A percentile compares a stretch with the other conserved stretches of the same genome.
Conservation (phyloP, 35 echinoderm and acorn worm genomes). For the Hemicentrotus pulcherrimus region DNA sequence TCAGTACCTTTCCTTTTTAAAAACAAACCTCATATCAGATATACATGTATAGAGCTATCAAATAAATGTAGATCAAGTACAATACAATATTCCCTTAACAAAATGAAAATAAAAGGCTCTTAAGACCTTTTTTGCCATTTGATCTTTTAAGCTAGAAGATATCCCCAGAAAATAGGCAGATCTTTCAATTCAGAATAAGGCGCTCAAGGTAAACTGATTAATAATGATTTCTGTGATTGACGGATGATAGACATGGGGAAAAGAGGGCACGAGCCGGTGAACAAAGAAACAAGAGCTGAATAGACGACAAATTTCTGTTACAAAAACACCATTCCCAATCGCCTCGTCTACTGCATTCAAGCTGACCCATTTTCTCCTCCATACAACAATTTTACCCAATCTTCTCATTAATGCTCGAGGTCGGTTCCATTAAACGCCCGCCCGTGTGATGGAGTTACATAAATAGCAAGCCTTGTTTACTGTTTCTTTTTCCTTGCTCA, state of each 20-base stretch:
- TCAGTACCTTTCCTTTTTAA: no score
- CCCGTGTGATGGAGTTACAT: neutral
- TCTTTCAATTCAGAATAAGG: neutral
- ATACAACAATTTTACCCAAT: neutral
- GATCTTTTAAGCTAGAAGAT: no score
- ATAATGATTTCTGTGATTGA: neutral
- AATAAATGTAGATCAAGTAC: no score
- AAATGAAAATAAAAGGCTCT: no score
- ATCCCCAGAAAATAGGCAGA: neutral
- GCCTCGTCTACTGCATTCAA: neutral
- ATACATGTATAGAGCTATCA: no score
- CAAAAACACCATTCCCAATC: neutral
- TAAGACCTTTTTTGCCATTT: neutral
- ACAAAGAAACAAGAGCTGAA: neutral
- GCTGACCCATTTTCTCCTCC: neutral
- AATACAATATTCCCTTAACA: no score
- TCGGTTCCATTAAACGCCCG: neutral
- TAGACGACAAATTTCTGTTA: neutral
- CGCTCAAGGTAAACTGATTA: neutral
- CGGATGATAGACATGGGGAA: neutral
- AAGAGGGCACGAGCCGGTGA: neutral
- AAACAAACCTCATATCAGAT: no score
- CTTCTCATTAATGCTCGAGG: neutral
- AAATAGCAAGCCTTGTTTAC: neutral
- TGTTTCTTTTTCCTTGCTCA: neutral